Percentiles rank a stretch among this genome's conserved stretches.
Evolutionary conservation across 2,888 invertebrate genomes (phyloP).

Genomic region (Agrotis ipsilon): DNA sequence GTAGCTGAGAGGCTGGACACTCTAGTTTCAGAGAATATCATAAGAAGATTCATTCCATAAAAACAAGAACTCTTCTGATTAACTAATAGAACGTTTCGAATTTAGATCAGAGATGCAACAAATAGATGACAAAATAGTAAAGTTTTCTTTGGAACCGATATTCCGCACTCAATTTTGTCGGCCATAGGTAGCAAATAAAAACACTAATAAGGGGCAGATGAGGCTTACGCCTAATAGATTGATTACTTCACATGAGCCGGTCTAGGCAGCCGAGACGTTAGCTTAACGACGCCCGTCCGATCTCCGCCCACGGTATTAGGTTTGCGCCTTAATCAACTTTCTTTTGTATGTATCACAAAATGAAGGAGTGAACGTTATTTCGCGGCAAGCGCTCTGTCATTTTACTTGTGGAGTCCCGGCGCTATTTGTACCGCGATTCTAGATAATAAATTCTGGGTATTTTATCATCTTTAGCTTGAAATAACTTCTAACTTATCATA

Average conservation of each 20-base stretch:
- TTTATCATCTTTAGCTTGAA: slow-evolving; percentile 35
- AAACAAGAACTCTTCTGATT: slow-evolving; percentile 11
- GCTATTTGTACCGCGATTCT: slow-evolving; percentile 39
- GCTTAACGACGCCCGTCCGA: slow-evolving; percentile 62
- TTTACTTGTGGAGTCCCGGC: slow-evolving; percentile 9
- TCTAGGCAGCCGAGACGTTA: slow-evolving; percentile 63
- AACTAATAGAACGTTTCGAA: neutral
- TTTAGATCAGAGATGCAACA: neutral
- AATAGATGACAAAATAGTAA: slow-evolving; percentile 8
- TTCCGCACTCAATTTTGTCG: slow-evolving; percentile 20
- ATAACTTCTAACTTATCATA: slow-evolving; percentile 12
- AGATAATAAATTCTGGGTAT: slow-evolving; percentile 21
- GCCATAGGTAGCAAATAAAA: slow-evolving; percentile 63
- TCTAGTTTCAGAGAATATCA: neutral
- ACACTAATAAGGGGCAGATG: slow-evolving; percentile 62
- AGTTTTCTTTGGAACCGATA: slow-evolving; percentile 18
- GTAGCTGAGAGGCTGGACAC: neutral
- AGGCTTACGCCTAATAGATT: slow-evolving; percentile 69
- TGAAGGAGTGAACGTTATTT: slow-evolving; percentile 46
- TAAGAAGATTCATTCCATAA: slow-evolving; percentile 4
- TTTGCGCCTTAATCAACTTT: slow-evolving; percentile 59
- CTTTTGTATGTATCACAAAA: slow-evolving; percentile 52
- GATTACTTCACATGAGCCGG: slow-evolving; percentile 64
- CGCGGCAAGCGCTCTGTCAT: slow-evolving; percentile 33
- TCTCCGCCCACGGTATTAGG: slow-evolving; percentile 52